phyloP scores from a whole-genome alignment of 1,140 invertebrate species.

The Drosophila ambigua region DNA sequence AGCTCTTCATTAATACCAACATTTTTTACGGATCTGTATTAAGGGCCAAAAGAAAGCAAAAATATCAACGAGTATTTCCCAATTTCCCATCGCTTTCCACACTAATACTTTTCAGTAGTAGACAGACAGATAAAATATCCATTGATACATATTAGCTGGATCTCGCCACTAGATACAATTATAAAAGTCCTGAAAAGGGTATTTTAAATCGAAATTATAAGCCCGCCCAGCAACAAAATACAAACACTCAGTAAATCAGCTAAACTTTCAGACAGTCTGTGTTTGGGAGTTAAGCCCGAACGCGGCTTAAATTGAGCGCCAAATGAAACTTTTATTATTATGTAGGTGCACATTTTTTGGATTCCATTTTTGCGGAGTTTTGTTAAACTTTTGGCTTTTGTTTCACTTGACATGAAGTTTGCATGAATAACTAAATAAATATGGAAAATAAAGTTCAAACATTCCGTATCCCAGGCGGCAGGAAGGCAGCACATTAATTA shows the following conservation, averaged over 20 bases:
- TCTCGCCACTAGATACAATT: too few relatives aligned
- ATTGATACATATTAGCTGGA: too few relatives aligned
- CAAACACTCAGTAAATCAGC: slow-evolving; percentile 22
- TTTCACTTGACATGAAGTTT: slow-evolving; percentile 44
- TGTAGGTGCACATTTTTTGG: slow-evolving; percentile 36
- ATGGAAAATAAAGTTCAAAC: slow-evolving; percentile 12
- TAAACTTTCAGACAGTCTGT: slow-evolving; percentile 26
- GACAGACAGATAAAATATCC: too few relatives aligned
- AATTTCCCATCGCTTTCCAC: too few relatives aligned
- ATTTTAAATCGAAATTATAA: background rate
- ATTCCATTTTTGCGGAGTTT: slow-evolving; percentile 57
- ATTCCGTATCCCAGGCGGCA: background rate
- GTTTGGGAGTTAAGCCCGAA: slow-evolving; percentile 14
- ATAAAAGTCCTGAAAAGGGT: background rate
- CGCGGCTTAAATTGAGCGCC: slow-evolving; percentile 40
- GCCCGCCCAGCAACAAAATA: background rate
- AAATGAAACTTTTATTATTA: slow-evolving; percentile 49
- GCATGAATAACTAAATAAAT: slow-evolving; percentile 44
- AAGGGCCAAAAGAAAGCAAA: too few relatives aligned
- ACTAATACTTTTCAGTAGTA: too few relatives aligned
- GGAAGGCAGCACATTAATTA: slow-evolving; percentile 30
- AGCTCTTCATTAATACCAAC: background rate
- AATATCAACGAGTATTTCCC: too few relatives aligned
- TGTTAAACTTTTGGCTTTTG: slow-evolving; percentile 53
- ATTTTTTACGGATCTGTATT: too few relatives aligned